Base-by-base conservation (phyloP, 2,888 invertebrate species). In the Dicycla oo region DNA sequence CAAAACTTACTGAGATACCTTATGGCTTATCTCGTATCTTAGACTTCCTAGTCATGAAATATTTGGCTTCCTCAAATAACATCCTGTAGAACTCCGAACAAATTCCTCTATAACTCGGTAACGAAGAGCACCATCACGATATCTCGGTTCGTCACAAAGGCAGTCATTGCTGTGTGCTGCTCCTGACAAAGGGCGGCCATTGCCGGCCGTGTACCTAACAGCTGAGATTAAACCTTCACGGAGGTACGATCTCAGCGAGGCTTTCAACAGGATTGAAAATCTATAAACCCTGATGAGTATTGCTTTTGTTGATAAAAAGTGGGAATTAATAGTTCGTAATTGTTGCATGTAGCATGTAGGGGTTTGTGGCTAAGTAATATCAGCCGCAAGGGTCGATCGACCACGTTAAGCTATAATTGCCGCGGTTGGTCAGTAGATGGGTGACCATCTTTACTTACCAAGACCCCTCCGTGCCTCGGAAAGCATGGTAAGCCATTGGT, bases 91-190 rank as follows among this genome's bases (percentile, higher is more conserved):
- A 45, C 11, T 45, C 23, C 18, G 18, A 30, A 13, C 49, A 75
- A 18, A 60, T 38, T 5, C 51, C 38, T 69, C 18, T 49, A 57
- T 23, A 63, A 34, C 26, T 62, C 8, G 23, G 49, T 63, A 49
- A 54, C 43, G 54, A 26, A 64, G 60, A 34, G 3, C 51, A 40
- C 81, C 71, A 56, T 69, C 70, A 53, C 34, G 54, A n/a, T 77
- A 77, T 61, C 71, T 60, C 23, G 62, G 58, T 4, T 34, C 23
- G 30, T 26, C 51, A 81, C 54, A 78, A 78, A 56, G 51, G 78
- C 47, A 60, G 49, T 34, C 34, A 56, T 34, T 34, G n/a, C 75
- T 30, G 40, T 43, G 18, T 30, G n/a, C 58, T 7, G 45, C 15
- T 54, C 23, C 20, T 45, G 61, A 79, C 30, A 79, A 73, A 43